A percentile compares a stretch with the other conserved stretches of the same genome.
phyloP scores from a whole-genome alignment of 2,888 invertebrate genomes.

The Dioctria linearis region DNA sequence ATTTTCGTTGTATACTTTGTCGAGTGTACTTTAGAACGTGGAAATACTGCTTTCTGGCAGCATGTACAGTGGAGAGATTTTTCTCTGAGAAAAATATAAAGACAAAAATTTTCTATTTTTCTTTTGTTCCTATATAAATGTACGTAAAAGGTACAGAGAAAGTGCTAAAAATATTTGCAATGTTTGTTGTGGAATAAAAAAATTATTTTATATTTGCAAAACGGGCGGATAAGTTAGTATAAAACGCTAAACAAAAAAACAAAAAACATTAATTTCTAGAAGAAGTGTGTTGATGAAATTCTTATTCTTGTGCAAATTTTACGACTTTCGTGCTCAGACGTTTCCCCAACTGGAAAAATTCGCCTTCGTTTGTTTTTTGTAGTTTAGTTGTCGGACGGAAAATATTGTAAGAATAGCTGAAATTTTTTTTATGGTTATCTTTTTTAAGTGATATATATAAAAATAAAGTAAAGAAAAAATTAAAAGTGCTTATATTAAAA shows the following conservation, averaged over 20 bases:
- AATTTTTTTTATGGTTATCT: neutral
- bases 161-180: slow-evolving; percentile 27
- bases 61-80: slow-evolving; percentile 34
- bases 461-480: neutral
- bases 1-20: slow-evolving; percentile 56
- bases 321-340: neutral
- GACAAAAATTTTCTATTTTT: neutral
- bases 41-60: slow-evolving; percentile 41
- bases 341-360: slow-evolving; percentile 10
- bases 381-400: neutral
- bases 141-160: neutral
- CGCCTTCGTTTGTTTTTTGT: neutral
- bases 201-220: slow-evolving; percentile 9
- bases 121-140: slow-evolving; percentile 27
- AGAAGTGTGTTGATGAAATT: neutral
- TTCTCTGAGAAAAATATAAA: slow-evolving; percentile 21
- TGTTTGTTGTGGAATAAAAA: neutral
- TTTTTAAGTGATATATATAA: slow-evolving; percentile 11
- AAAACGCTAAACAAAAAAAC: neutral
- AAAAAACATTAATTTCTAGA: neutral
- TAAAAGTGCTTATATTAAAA: slow-evolving; percentile 21
- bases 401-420: slow-evolving; percentile 17
- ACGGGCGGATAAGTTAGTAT: neutral
- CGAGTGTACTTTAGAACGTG: slow-evolving; percentile 51
- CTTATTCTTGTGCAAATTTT: neutral